Percentiles rank a stretch among this genome's conserved stretches.
Evolutionary conservation across 1,140 invertebrate species (phyloP).

Genomic region (Drosophila auraria): DNA sequence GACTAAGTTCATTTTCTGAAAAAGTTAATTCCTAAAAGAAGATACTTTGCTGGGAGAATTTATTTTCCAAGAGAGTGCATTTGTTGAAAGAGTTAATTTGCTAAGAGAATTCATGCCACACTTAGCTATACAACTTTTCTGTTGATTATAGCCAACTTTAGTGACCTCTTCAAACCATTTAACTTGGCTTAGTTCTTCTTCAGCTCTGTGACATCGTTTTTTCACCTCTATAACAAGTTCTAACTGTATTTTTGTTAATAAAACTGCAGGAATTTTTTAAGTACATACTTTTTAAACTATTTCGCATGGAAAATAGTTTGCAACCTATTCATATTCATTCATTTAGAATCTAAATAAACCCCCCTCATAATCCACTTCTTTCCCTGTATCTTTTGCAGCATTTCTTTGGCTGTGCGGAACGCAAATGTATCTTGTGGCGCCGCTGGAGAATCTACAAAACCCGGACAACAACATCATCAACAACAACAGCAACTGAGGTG

Average conservation of each 20-base stretch:
- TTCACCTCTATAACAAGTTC: too few species aligned
- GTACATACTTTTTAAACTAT: too few species aligned
- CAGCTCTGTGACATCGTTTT: too few species aligned
- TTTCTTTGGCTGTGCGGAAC: constrained; percentile 80
- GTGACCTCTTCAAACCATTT: neutral
- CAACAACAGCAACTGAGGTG: constrained; percentile 32
- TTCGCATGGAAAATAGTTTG: too few species aligned
- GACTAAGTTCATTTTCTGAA: neutral
- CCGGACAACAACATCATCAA: constrained; percentile 35
- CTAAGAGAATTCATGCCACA: neutral
- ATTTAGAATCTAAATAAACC: too few species aligned
- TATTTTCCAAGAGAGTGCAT: neutral
- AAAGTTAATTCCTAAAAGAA: neutral
- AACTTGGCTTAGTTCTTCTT: neutral
- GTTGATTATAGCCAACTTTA: neutral
- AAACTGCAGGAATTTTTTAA: too few species aligned
- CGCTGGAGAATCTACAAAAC: constrained; percentile 69
- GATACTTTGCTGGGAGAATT: neutral
- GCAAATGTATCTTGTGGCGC: constrained; percentile 80
- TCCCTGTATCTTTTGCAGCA: constrained; percentile 45
- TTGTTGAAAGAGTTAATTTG: neutral
- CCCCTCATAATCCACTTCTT: neutral
- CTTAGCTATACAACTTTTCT: neutral
- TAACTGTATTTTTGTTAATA: too few species aligned
- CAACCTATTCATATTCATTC: too few species aligned